Evolutionary conservation across 2,113 vertebrate genomes (phyloP).

Genomic region (Dermatemys mawii): DNA sequence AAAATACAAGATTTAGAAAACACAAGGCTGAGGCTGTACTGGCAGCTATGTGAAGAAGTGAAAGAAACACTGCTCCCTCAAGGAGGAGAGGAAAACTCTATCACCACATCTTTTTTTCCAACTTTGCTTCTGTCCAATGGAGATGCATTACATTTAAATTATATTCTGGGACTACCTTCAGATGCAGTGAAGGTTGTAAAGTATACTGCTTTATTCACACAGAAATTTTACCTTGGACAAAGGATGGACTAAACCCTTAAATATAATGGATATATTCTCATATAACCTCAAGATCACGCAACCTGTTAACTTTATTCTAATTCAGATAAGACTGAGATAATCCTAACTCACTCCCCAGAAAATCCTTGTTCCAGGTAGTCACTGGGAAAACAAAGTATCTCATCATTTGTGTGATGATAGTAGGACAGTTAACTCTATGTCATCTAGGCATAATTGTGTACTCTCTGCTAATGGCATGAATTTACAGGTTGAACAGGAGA

Average conservation of each 20-base stretch:
- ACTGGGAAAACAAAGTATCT: not conserved
- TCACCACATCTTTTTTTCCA: not conserved
- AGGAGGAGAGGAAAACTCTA: not conserved
- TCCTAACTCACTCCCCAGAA: not conserved
- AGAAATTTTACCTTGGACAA: not conserved
- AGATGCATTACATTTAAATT: not conserved
- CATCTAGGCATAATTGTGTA: not conserved
- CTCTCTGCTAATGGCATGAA: fast-evolving
- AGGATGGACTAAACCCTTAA: not conserved
- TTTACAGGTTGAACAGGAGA: not conserved
- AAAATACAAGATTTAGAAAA: not conserved
- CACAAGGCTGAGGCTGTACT: not conserved
- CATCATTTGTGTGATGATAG: not conserved
- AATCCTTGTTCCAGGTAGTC: not conserved
- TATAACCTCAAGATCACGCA: not conserved
- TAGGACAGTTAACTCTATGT: not conserved
- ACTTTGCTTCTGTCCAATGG: not conserved
- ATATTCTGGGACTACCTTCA: too few relatives aligned
- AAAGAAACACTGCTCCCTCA: not conserved
- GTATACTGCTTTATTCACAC: not conserved
- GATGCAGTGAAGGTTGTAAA: not conserved
- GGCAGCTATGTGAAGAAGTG: not conserved
- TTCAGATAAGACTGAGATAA: not conserved
- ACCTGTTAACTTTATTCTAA: not conserved
- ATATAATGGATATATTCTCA: not conserved